A percentile compares a stretch with the other conserved stretches of the same genome.
Evolutionary conservation across 2,888 invertebrate species (phyloP).

Genomic region (Drosophila quinaria): DNA sequence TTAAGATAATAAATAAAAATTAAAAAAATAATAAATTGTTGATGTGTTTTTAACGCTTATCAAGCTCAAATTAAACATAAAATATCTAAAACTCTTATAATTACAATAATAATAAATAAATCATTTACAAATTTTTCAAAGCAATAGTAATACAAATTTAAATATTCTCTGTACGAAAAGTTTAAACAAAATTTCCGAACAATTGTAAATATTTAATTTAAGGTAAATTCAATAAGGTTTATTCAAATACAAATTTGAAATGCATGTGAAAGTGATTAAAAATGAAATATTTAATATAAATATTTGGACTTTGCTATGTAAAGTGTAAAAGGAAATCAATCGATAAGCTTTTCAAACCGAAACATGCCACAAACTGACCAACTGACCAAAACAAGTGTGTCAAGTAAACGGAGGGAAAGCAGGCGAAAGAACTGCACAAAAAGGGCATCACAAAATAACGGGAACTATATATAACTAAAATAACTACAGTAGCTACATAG

Average conservation of each 20-base stretch:
- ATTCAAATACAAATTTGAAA: neutral
- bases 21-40: neutral
- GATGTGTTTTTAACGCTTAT: neutral
- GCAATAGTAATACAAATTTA: neutral
- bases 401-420: constrained; percentile 17
- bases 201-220: neutral
- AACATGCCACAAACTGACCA: constrained; percentile 3
- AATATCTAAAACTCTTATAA: neutral
- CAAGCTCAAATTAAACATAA: neutral
- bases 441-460: neutral
- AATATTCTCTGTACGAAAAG: neutral
- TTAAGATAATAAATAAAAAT: neutral
- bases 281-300: constrained; percentile 4
- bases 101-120: neutral
- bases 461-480: neutral
- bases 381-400: constrained; percentile 24
- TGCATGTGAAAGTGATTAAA: neutral
- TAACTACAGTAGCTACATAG: constrained; percentile 3
- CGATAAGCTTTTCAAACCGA: constrained; percentile 11
- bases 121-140: neutral
- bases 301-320: neutral
- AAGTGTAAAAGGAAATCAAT: constrained; percentile 5
- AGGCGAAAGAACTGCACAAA: neutral
- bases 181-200: too few species aligned
- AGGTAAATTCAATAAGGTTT: neutral